Conservation (phyloP, 2,888 invertebrate genomes). For the Drosophila ochracea region DNA sequence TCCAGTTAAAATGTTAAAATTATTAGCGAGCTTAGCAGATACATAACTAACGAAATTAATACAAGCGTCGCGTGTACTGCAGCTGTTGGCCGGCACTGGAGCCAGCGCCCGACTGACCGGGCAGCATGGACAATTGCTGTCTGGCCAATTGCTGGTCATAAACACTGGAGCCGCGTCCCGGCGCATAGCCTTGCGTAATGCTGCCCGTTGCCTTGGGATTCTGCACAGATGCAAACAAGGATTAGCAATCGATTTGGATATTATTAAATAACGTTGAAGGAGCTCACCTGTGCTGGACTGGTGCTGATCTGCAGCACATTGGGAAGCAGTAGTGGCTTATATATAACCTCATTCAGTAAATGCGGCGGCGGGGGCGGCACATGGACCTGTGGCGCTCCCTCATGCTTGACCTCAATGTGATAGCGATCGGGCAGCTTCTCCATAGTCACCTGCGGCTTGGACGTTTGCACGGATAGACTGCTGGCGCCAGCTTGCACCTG, state of each 20-base stretch:
- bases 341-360: slow-evolving; percentile 83
- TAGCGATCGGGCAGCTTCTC: slow-evolving; percentile 84
- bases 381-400: slow-evolving; percentile 72
- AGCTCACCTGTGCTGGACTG: slow-evolving; percentile 73
- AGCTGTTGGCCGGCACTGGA: slow-evolving; percentile 72
- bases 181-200: slow-evolving; percentile 94
- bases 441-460: slow-evolving; percentile 84
- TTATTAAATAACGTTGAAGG: background rate
- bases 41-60: slow-evolving; percentile 57
- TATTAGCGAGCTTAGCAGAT: slow-evolving; percentile 59
- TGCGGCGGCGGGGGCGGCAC: slow-evolving; percentile 78
- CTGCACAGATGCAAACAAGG: slow-evolving; percentile 81
- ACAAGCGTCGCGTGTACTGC: slow-evolving; percentile 81
- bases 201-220: slow-evolving; percentile 92
- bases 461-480: slow-evolving; percentile 68
- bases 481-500: slow-evolving; percentile 55
- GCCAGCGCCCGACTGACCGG: slow-evolving; percentile 68
- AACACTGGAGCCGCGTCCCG: slow-evolving; percentile 86
- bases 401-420: slow-evolving; percentile 84
- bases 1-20: slow-evolving; percentile 63
- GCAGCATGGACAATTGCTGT: slow-evolving; percentile 81
- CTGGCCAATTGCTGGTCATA: slow-evolving; percentile 80
- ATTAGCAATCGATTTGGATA: background rate
- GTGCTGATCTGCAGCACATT: slow-evolving; percentile 83
- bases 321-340: slow-evolving; percentile 83